Evolutionary conservation across 2,888 invertebrate genomes (phyloP), one percentile per base, ranked within the genome.

Genomic region (Oxystoma pomonae): DNA sequence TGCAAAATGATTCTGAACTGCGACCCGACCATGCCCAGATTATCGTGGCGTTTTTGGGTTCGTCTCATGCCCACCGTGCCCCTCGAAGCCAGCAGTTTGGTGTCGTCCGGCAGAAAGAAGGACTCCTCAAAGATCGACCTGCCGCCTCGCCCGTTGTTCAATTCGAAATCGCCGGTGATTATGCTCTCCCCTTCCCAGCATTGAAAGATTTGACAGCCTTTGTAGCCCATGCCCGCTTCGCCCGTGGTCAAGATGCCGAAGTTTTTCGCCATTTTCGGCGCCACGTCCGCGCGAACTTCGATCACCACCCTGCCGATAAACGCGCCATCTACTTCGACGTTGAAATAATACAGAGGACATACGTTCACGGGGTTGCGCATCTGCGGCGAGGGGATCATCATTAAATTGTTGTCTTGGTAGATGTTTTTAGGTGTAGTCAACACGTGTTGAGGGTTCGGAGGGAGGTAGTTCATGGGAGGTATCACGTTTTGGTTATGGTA

Each of bases 101-200:
- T 91, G 73, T 91, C 90, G 78, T 92, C 92, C 49, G 91, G 91
- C 85, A 90, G 86, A 78, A 92, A 91, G 77, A 86, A 90, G 21
- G 87, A 86, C 70, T 90, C 90, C 74, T 90, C 90, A 79, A 88
- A 90, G 67, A 89, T 89, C 58, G 90, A 88, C 61, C 90, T 84
- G 0, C 92, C 92, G 17, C 92, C 91, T 59, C 91, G 86, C 0
- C 92, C 92, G 77, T 90, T 91, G 78, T 92, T 91, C 70, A 88
- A 80, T 78, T 92, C 91, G 78, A 90, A 91, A 78, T 92, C 92
- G 18, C 91, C 91, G 16, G 90, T 90, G 70, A 91, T 90, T 57
- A 92, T 88, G 76, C 90, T 90, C 77, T 92, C 91, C 68, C 89
- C 88, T 73, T 89, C 89, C 91, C 91, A 91, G 75, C 91, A 90